Evolutionary conservation across 2,797 vertebrate genomes (phyloP).

Genomic region (Spea hammondii): DNA sequence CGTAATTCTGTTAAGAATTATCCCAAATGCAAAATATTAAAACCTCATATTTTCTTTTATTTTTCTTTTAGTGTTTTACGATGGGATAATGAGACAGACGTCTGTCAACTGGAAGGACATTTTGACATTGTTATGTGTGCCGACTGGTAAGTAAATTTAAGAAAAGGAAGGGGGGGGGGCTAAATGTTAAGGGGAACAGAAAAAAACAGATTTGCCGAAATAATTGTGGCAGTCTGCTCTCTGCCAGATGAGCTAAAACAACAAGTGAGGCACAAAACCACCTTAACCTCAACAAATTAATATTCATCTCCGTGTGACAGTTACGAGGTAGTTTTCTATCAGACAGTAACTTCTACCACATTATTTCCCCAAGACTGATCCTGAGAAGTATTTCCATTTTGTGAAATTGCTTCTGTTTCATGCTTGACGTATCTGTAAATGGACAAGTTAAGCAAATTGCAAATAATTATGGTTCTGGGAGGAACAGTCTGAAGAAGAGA

Average conservation of each 20-base stretch:
- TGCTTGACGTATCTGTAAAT: slow-evolving; percentile 99
- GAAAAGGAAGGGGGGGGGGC: slow-evolving; percentile 60
- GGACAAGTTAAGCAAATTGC: slow-evolving; percentile 99
- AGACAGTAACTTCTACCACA: slow-evolving; percentile 84
- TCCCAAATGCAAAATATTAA: slow-evolving; percentile 25
- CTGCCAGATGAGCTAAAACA: slow-evolving; percentile 79
- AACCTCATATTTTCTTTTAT: slow-evolving; percentile 60
- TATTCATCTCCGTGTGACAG: slow-evolving; percentile 84
- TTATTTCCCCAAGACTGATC: slow-evolving; percentile 88
- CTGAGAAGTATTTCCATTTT: slow-evolving; percentile 95
- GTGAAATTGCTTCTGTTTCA: slow-evolving; percentile 99
- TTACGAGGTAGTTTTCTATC: slow-evolving; percentile 85
- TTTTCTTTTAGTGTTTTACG: slow-evolving; percentile 84
- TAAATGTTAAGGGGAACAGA: slow-evolving; percentile 64
- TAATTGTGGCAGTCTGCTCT: slow-evolving; percentile 74
- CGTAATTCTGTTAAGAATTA: neutral
- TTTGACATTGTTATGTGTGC: slow-evolving; percentile 98
- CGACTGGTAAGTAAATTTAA: slow-evolving; percentile 93
- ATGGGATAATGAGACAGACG: slow-evolving; percentile 95
- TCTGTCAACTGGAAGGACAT: slow-evolving; percentile 90
- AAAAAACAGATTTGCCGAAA: slow-evolving; percentile 71
- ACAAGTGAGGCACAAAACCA: slow-evolving; percentile 81
- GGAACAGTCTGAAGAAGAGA: slow-evolving; percentile 83
- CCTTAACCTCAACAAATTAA: slow-evolving; percentile 81
- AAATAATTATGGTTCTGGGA: slow-evolving; percentile 99